Evolutionary conservation across 2,888 invertebrate species (phyloP).

Genomic region (Eupelmus urozonus): DNA sequence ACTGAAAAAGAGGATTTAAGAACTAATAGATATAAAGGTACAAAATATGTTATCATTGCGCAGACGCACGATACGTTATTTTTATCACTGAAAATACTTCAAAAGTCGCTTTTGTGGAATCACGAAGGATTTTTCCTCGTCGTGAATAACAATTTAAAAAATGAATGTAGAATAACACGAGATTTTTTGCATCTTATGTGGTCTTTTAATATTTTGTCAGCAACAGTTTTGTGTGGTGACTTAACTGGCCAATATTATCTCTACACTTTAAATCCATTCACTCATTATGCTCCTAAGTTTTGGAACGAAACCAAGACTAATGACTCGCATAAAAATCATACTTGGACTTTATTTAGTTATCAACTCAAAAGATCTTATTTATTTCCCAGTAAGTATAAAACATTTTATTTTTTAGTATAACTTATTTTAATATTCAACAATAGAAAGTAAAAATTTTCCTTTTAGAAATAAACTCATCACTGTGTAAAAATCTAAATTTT

Average conservation of each 20-base stretch:
- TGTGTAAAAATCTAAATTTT: neutral
- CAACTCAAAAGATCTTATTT: neutral
- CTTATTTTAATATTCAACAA: too few relatives aligned
- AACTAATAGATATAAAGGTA: too few relatives aligned
- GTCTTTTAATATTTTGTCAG: constrained; percentile 21
- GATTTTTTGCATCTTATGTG: neutral
- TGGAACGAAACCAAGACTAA: neutral
- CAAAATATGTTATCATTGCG: neutral
- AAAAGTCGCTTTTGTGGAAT: constrained; percentile 5
- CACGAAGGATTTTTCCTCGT: constrained; percentile 2
- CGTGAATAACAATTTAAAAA: neutral
- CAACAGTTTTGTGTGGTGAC: neutral
- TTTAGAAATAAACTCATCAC: too few relatives aligned
- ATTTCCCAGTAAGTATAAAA: too few relatives aligned
- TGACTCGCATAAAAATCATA: neutral
- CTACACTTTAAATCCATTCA: constrained; percentile 8
- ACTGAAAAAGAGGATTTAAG: neutral
- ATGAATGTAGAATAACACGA: neutral
- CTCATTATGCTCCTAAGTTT: constrained; percentile 1
- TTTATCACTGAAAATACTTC: neutral
- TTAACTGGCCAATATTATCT: neutral
- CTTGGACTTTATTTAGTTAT: constrained; percentile 15
- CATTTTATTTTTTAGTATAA: too few relatives aligned
- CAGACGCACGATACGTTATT: neutral
- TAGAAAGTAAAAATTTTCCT: too few relatives aligned